Evolutionary conservation across 1,140 invertebrate genomes (phyloP).

Genomic region (Drosophila subobscura): DNA sequence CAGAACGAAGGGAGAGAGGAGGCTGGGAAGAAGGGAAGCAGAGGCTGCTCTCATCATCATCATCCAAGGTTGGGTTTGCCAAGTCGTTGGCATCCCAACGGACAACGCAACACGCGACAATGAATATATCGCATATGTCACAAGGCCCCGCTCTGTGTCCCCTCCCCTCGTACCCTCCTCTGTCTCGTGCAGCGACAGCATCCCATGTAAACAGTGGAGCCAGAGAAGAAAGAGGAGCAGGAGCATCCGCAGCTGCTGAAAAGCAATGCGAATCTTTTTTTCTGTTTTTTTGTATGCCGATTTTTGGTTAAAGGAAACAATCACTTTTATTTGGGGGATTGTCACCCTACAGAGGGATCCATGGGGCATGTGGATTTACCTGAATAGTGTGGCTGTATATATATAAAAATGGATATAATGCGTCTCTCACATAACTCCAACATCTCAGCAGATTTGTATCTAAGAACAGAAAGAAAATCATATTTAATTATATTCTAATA

Average conservation of each 20-base stretch:
- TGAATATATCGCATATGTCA: conserved; percentile 82
- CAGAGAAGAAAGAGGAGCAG: conserved; percentile 6
- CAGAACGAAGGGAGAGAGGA: background rate
- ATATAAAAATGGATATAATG: no score
- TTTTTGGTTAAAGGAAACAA: conserved; percentile 58
- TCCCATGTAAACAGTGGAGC: conserved; percentile 65
- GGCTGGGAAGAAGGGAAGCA: conserved; percentile 14
- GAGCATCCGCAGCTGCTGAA: conserved; percentile 67
- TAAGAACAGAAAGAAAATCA: background rate
- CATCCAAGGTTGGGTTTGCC: conserved; percentile 68
- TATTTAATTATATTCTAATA: background rate
- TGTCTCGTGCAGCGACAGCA: conserved; percentile 35
- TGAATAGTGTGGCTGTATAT: background rate
- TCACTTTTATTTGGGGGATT: conserved; percentile 79
- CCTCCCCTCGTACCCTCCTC: background rate
- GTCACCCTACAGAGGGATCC: conserved; percentile 40
- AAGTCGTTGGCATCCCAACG: conserved; percentile 70
- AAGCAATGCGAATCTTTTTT: conserved; percentile 48
- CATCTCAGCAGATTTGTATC: background rate
- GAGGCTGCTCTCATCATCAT: conserved; percentile 32
- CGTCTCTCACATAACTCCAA: no score
- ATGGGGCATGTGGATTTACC: conserved; percentile 1
- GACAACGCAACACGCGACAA: conserved; percentile 73
- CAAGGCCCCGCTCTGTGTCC: conserved; percentile 46
- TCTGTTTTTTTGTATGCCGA: conserved; percentile 25